Evolutionary conservation across 2,888 invertebrate species (phyloP), one percentile per base, ranked within the genome.

Genomic region (Phanerotoma sp.): DNA sequence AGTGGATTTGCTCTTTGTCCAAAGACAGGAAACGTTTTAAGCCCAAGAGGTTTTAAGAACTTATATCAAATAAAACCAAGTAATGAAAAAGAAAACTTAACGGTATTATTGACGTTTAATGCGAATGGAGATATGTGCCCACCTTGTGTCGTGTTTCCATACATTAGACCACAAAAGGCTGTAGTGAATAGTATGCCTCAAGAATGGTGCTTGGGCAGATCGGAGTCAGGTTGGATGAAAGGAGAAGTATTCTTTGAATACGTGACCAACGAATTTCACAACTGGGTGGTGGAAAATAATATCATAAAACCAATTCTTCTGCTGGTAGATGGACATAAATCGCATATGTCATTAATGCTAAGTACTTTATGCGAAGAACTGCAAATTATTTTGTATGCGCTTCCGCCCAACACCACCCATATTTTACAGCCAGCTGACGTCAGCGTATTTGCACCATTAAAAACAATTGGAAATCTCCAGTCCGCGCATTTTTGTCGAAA

Each of bases 341-440:
- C 66, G 0, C 68, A 68, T 51, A 46, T 66, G 51, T 59, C 64
- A 6, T 21, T 62, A 16, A 55, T 61, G 37, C 50, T 64, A 5
- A 67, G 66, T 54, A 13, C 60, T 13, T 61, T 62, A 28, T 69
- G 66, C 49, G 57, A 63, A 35, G 54, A 63, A 25, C 60, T 65
- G 46, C 54, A 48, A 16, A 67, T 68, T 6, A 68, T 69, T 37
- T 52, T 70, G 28, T 65, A 63, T 54, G 62, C 63, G 4, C 54
- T 69, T 42, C 62, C 63, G 7, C 65, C 66, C 7, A 68, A 69
- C 51, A 49, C 62, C 3, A 66, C 62, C 3, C 63, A 67, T 47
- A 50, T 67, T 15, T 30, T 68, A 50, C 66, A 69, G 44, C 67
- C 66, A 21, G 65, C 62, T 11, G 66, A 69, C 54, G 65, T 67